A percentile compares a stretch with the other conserved stretches of the same genome.
Evolutionary conservation across 2,113 vertebrate species (phyloP).

Genomic region (Pheucticus melanocephalus): DNA sequence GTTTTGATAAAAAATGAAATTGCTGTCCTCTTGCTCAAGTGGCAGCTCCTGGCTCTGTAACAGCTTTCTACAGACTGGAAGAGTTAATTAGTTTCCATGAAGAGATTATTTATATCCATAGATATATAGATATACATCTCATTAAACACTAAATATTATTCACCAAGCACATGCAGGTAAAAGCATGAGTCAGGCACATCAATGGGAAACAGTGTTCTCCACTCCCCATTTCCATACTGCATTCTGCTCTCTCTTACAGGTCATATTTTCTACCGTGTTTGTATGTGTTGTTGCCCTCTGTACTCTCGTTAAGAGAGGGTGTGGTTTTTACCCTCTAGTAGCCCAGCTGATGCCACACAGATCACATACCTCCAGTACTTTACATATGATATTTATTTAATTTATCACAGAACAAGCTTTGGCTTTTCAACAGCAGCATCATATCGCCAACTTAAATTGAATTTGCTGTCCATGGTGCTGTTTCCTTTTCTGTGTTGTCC

Average conservation of each 20-base stretch:
- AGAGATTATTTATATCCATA: background rate
- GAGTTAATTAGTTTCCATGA: background rate
- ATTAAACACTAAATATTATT: background rate
- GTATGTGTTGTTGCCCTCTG: background rate
- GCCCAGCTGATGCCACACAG: background rate
- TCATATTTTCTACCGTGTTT: background rate
- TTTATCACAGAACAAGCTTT: background rate
- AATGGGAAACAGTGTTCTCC: background rate
- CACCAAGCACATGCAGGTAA: background rate
- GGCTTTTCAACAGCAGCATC: background rate
- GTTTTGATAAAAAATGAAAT: background rate
- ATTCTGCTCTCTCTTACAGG: background rate
- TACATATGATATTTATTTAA: background rate
- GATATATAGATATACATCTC: background rate
- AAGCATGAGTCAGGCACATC: background rate
- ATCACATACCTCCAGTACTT: background rate
- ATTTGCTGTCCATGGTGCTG: background rate
- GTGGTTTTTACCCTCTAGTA: background rate
- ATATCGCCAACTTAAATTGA: background rate
- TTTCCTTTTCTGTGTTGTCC: background rate
- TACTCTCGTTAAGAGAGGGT: background rate
- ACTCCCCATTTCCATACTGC: background rate
- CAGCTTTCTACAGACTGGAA: background rate
- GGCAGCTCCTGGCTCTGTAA: background rate
- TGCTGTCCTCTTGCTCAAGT: background rate